Conservation (phyloP, 2,797 vertebrate genomes). For the Erpetoichthys calabaricus region DNA sequence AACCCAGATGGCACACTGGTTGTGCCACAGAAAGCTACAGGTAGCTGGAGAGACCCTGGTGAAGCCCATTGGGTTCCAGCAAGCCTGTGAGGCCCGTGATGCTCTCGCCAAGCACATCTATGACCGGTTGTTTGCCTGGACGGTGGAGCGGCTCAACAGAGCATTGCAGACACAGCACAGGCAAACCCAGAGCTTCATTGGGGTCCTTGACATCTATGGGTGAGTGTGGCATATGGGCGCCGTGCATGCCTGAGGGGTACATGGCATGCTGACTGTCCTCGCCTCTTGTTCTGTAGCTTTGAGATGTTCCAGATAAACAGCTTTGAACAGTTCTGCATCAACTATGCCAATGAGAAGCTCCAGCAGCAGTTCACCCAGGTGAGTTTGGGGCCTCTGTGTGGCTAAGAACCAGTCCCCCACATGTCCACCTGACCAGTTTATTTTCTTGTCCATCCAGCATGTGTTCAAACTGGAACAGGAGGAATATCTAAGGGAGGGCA, state of each 20-base stretch:
- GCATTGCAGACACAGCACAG: slow-evolving; percentile 36
- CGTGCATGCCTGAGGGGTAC: not conserved
- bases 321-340: slow-evolving; percentile 74
- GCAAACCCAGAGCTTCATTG: slow-evolving; percentile 39
- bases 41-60: slow-evolving; percentile 51
- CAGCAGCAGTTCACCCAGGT: slow-evolving; percentile 69
- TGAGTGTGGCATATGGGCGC: slow-evolving; percentile 18
- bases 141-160: slow-evolving; percentile 48
- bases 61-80: slow-evolving; percentile 50
- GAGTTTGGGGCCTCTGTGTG: slow-evolving; percentile 14
- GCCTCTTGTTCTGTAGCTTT: slow-evolving; percentile 37
- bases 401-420: not conserved
- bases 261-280: not conserved
- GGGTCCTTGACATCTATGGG: slow-evolving; percentile 63
- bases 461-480: slow-evolving; percentile 67
- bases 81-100: slow-evolving; percentile 40
- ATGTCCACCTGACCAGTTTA: not conserved
- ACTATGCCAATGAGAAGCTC: slow-evolving; percentile 67
- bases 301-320: slow-evolving; percentile 65
- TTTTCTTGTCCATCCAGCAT: slow-evolving; percentile 33
- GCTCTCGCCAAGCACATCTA: slow-evolving; percentile 62
- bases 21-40: slow-evolving; percentile 54
- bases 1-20: slow-evolving; percentile 52
- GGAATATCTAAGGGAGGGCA: slow-evolving; percentile 56
- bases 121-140: slow-evolving; percentile 53